Percentiles rank a stretch among this genome's conserved stretches.
Conservation (phyloP, 2,113 vertebrate species). For the Leucosticte australis region DNA sequence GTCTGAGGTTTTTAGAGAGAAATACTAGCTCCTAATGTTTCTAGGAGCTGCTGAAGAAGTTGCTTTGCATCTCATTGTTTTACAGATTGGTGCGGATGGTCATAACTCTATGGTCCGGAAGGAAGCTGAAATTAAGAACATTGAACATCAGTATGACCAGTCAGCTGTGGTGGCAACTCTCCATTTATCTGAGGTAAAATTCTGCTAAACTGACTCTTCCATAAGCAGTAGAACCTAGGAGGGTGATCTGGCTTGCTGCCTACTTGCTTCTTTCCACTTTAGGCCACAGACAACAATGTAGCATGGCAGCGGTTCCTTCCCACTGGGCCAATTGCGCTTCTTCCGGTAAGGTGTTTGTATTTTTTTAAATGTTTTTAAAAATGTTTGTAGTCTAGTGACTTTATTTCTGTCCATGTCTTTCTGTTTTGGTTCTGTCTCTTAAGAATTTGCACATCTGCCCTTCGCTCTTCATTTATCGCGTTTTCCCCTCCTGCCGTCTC, state of each 20-base stretch:
- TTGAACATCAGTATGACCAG: constrained; percentile 93
- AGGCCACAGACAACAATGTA: constrained; percentile 96
- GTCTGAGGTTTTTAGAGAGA: background rate
- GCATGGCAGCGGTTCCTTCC: constrained; percentile 98
- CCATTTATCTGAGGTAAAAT: constrained; percentile 87
- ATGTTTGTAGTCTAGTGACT: background rate
- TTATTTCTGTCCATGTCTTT: background rate
- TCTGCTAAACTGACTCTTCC: background rate
- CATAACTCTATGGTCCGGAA: constrained; percentile 88
- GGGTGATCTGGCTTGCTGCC: background rate
- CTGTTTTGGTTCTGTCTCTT: background rate
- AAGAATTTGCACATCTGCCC: background rate
- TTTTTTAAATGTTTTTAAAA: background rate
- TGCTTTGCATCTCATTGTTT: background rate
- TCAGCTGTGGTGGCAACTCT: constrained; percentile 95
- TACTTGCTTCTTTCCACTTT: background rate
- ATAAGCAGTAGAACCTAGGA: background rate
- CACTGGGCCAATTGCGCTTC: constrained; percentile 91
- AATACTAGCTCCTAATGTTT: background rate
- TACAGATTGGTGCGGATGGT: constrained; percentile 93
- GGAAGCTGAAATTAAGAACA: constrained; percentile 82
- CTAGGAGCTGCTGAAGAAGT: background rate
- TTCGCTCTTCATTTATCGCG: background rate
- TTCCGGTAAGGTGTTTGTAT: constrained; percentile 81
- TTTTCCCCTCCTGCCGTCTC: background rate